A percentile compares a stretch with the other conserved stretches of the same genome.
Evolutionary conservation across 2,797 vertebrate species (phyloP).

Genomic region (Sarcoramphus papa): DNA sequence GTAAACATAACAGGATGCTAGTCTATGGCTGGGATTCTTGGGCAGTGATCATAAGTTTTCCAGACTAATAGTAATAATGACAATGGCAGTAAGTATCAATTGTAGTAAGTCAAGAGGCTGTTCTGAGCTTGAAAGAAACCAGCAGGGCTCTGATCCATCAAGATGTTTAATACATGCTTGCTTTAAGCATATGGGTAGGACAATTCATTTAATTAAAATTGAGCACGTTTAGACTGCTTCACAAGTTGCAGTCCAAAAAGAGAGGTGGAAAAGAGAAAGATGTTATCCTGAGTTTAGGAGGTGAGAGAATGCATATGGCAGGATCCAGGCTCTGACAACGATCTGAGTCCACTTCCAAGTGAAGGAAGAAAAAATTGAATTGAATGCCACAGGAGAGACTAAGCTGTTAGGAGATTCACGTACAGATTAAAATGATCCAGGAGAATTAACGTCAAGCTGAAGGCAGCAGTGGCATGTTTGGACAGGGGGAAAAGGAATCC

Average conservation of each 20-base stretch:
- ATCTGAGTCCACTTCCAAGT: background rate
- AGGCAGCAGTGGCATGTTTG: background rate
- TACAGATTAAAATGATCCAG: background rate
- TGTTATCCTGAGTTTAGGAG: background rate
- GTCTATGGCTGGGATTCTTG: background rate
- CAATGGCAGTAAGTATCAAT: background rate
- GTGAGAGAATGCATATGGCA: background rate
- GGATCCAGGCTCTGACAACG: background rate
- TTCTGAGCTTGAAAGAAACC: background rate
- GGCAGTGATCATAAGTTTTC: background rate
- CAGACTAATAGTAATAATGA: background rate
- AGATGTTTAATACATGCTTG: background rate
- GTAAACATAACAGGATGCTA: background rate
- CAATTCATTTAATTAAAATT: background rate
- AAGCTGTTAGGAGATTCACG: background rate
- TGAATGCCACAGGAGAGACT: background rate
- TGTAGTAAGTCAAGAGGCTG: background rate
- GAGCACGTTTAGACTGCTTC: background rate
- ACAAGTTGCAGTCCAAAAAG: background rate
- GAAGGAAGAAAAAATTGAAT: background rate
- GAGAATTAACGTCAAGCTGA: background rate
- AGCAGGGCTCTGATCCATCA: background rate
- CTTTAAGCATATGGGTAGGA: background rate
- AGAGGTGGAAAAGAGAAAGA: background rate
- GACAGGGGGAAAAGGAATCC: background rate